Evolutionary conservation across 1,140 invertebrate genomes (phyloP).

Genomic region (Lasioglossum albipes): DNA sequence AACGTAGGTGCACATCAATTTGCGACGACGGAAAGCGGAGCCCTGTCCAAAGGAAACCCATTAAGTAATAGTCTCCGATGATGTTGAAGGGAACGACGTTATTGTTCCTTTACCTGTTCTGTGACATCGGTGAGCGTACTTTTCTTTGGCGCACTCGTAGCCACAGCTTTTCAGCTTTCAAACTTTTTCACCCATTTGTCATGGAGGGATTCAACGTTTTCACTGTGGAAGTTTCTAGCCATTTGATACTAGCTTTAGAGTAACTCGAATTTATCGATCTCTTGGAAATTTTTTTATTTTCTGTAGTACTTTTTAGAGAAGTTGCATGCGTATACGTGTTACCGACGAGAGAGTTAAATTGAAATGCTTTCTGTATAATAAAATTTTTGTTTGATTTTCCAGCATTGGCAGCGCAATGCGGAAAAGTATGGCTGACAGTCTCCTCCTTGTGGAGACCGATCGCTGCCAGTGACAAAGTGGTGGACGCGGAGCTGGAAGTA

Average conservation of each 20-base stretch:
- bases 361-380: no score
- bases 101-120: constrained; percentile 61
- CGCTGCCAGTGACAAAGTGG: constrained; percentile 66
- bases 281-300: no score
- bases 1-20: constrained; percentile 1
- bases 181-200: no score
- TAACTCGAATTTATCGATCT: no score
- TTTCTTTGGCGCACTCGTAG: neutral
- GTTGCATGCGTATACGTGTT: no score
- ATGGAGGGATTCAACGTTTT: no score
- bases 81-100: constrained; percentile 65
- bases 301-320: no score
- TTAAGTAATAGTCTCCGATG: constrained; percentile 26
- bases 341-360: no score
- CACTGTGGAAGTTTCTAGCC: no score
- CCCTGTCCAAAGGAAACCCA: constrained; percentile 8
- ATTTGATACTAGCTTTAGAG: no score
- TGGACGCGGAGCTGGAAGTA: constrained; percentile 80
- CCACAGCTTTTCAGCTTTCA: neutral
- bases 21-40: constrained; percentile 3
- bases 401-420: constrained; percentile 69
- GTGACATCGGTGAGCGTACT: constrained; percentile 61
- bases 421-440: constrained; percentile 76
- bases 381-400: neutral
- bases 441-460: constrained; percentile 75